A percentile compares a stretch with the other conserved stretches of the same genome.
phyloP scores from a whole-genome alignment of 2,113 vertebrate genomes.

The Clarias macrocephalus region DNA sequence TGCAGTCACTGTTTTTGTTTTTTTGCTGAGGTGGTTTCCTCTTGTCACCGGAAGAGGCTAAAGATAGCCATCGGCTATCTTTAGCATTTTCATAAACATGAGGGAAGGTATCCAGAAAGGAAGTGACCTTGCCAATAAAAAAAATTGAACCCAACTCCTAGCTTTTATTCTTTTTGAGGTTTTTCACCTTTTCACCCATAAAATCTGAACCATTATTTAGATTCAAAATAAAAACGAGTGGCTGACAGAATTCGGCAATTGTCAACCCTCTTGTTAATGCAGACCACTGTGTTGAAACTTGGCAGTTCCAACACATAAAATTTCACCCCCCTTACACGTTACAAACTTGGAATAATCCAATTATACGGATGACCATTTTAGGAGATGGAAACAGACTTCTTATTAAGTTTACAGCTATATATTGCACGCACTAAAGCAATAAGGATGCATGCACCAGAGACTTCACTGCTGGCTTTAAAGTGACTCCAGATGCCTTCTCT shows the following conservation, averaged over 20 bases:
- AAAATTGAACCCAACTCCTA: background rate
- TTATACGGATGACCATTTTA: slow-evolving; percentile 58
- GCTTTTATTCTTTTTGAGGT: background rate
- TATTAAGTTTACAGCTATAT: slow-evolving; percentile 56
- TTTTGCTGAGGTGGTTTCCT: slow-evolving; percentile 45
- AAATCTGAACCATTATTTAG: background rate
- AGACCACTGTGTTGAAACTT: background rate
- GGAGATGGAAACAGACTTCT: slow-evolving; percentile 44
- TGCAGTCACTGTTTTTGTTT: slow-evolving; percentile 38
- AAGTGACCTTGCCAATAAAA: background rate
- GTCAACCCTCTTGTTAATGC: background rate
- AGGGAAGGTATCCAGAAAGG: background rate
- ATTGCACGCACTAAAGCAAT: slow-evolving; percentile 46
- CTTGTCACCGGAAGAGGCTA: slow-evolving; percentile 16
- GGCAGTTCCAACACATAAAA: slow-evolving; percentile 27
- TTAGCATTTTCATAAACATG: background rate
- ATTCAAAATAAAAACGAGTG: background rate
- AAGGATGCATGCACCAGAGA: slow-evolving; percentile 50
- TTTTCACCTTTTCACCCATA: background rate
- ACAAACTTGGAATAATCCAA: slow-evolving; percentile 56
- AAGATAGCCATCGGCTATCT: slow-evolving; percentile 11
- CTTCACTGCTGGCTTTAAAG: slow-evolving; percentile 47
- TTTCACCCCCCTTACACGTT: slow-evolving; percentile 38
- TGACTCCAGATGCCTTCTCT: slow-evolving; percentile 63
- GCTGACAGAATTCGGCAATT: slow-evolving; percentile 7